Evolutionary conservation across 1,140 invertebrate species (phyloP).

Genomic region (Polyergus mexicanus): DNA sequence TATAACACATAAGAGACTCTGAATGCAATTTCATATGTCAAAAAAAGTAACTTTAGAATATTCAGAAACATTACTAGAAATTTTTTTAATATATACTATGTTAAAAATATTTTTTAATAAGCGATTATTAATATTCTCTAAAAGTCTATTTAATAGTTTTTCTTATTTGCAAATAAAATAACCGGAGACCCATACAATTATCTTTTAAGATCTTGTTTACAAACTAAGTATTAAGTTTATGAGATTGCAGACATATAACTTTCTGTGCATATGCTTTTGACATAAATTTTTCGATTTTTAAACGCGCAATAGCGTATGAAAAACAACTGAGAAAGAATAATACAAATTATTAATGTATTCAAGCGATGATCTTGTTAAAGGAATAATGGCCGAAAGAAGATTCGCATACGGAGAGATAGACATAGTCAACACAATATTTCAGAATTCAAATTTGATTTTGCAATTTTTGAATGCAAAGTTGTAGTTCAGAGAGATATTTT

Average conservation of each 20-base stretch:
- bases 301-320: conserved; percentile 4
- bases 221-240: background rate
- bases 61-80: background rate
- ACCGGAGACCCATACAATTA: background rate
- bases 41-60: background rate
- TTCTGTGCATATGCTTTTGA: background rate
- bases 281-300: conserved; percentile 8
- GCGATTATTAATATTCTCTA: background rate
- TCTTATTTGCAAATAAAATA: background rate
- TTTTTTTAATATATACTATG: conserved; percentile 7
- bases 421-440: background rate
- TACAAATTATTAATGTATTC: background rate
- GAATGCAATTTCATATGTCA: background rate
- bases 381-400: background rate
- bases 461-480: background rate
- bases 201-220: background rate
- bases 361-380: conserved; percentile 17
- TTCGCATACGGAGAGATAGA: background rate
- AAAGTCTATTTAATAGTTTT: background rate
- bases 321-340: background rate
- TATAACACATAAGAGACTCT: background rate
- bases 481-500: background rate
- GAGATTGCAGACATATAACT: conserved; percentile 22
- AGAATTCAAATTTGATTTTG: conserved; percentile 8
- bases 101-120: background rate